Percentiles rank a stretch among this genome's conserved stretches.
These are phyloP conservation scores for cattle (Bos taurus) DNA, from an alignment of 2,113 vertebrate genomes.

Conservation along the genomic window DNA sequence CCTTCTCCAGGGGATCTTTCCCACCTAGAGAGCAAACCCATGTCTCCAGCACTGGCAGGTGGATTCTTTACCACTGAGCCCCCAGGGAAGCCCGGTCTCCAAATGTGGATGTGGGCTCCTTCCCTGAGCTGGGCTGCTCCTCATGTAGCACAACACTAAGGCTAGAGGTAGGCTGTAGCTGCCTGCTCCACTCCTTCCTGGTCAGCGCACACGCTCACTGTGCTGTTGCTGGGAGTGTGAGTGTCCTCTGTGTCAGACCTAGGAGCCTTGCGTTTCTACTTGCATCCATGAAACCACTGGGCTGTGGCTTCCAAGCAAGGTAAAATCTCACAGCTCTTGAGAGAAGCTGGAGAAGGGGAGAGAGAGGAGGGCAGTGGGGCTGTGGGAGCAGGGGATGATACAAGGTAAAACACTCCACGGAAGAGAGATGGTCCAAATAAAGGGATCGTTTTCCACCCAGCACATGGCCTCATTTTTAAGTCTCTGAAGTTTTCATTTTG, in stretches of 20 bases:
- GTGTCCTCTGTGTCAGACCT: background rate
- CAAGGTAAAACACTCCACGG: background rate
- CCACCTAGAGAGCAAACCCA: background rate
- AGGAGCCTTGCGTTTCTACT: background rate
- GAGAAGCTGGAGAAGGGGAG: background rate
- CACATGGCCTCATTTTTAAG: background rate
- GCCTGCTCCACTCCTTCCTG: background rate
- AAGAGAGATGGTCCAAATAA: background rate
- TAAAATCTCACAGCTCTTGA: background rate
- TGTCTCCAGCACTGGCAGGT: background rate
- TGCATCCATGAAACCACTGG: background rate
- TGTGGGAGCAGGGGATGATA: background rate
- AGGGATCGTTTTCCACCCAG: background rate
- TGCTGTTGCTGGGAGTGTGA: background rate
- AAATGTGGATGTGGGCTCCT: background rate
- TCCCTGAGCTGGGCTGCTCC: background rate
- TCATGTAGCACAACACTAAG: background rate
- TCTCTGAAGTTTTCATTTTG: background rate
- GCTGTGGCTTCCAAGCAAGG: background rate
- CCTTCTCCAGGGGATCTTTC: background rate
- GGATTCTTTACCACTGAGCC: background rate
- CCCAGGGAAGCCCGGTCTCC: background rate
- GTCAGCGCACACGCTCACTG: background rate
- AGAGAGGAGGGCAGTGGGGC: background rate
- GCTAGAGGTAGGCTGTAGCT: background rate